phyloP scores from a whole-genome alignment of 1,140 invertebrate species.

The Ostrea edulis region DNA sequence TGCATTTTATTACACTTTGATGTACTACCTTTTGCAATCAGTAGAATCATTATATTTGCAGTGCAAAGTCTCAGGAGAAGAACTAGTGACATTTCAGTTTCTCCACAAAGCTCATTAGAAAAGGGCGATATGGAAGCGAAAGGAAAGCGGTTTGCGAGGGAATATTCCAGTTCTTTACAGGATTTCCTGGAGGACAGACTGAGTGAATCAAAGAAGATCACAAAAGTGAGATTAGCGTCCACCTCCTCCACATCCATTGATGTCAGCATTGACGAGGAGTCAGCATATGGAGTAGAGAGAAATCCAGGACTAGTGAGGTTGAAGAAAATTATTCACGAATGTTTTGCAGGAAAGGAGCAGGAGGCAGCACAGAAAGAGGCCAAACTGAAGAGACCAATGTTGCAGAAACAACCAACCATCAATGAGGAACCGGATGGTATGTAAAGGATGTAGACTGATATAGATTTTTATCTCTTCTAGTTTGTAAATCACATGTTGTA shows the following conservation, averaged over 20 bases:
- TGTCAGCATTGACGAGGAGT: conserved; percentile 17
- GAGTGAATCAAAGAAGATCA: background rate
- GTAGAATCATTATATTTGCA: background rate
- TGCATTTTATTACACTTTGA: background rate
- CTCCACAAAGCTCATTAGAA: conserved; percentile 20
- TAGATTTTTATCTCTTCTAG: too few species aligned
- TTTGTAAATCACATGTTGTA: background rate
- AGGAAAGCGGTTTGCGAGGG: background rate
- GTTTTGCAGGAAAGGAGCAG: background rate
- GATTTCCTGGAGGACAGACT: conserved; percentile 14
- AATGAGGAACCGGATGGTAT: background rate
- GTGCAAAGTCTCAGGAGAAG: background rate
- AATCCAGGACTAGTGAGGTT: background rate
- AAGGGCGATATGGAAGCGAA: background rate
- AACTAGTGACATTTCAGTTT: background rate
- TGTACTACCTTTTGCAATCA: background rate
- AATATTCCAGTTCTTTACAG: conserved; percentile 22
- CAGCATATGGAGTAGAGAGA: background rate
- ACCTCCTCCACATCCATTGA: background rate
- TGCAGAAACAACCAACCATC: background rate
- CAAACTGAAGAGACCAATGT: background rate
- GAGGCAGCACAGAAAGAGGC: background rate
- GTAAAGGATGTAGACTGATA: background rate
- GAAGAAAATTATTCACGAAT: background rate
- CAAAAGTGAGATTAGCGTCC: background rate